Base-by-base conservation (phyloP, 2,113 vertebrate genomes). In the Pelvicachromis taeniatus region DNA sequence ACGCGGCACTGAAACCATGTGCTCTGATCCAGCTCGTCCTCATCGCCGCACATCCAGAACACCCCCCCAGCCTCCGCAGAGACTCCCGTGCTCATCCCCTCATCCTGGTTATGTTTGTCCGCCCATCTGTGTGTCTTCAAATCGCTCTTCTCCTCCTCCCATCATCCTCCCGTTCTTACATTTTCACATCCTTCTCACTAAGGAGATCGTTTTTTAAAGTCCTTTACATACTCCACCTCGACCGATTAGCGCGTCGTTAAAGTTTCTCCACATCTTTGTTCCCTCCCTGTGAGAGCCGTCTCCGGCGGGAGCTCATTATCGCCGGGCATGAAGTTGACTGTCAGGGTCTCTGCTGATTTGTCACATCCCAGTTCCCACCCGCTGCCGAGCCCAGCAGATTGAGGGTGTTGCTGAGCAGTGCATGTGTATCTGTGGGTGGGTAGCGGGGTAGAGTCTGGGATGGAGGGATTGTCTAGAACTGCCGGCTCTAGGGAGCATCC, bases 221-320 rank as follows among this genome's bases (percentile, higher is more conserved):
- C 63, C 53, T 87, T 84, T 85, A 35, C 29, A 65, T 53, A 53
- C 50, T 84, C 23, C 8, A 45, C 31, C 65, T 89, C 11, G 63
- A 78, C 78, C 80, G 87, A 91, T 92, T 91, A 93, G 77, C 55
- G 17, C 11, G 9, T 83, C 17, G 42, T 80, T 92, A 87, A 52
- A 40, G 42, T 82, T 54, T 84, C 86, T 91, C 31, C 79, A 68
- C 26, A 50, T 88, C 52, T 31, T 45, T 9, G 19, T 65, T 90
- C 78, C 73, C 54, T 70, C 80, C 85, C 87, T 23, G 78, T 33
- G 88, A 85, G 86, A 85, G 75, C 33, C 9, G 58, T 80, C 89
- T 94, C 94, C 92, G 63, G 78, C 63, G 91, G 94, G 94, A 93
- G 91, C 94, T 95, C 94, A 95, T 95, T 95, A 95, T 95, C 89